Evolutionary conservation across 1,140 invertebrate species (phyloP).

Genomic region (Yoshiicerus persimilis): DNA sequence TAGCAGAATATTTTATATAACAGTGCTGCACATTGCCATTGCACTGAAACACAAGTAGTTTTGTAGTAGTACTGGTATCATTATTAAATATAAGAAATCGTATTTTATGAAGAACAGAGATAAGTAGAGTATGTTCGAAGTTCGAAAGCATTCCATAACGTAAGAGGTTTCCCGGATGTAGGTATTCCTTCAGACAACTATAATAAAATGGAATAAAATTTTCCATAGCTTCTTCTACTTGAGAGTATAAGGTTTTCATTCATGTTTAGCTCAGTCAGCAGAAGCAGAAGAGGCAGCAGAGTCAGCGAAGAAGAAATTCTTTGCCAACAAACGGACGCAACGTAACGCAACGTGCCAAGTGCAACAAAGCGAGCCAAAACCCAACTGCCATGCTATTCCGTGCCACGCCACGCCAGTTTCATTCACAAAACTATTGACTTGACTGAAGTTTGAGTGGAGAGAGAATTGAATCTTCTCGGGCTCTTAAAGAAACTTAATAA

Average conservation of each 20-base stretch:
- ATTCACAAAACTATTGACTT: constrained; percentile 18
- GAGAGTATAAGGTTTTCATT: neutral
- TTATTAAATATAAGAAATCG: neutral
- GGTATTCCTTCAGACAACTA: neutral
- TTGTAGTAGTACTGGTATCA: too few species aligned
- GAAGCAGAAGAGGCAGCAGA: neutral
- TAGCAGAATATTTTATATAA: too few species aligned
- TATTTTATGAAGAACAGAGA: neutral
- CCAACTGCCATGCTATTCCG: neutral
- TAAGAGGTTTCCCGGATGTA: constrained; percentile 12
- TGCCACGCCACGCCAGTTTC: neutral
- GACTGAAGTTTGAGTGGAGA: neutral
- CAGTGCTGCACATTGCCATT: too few species aligned
- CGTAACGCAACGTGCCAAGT: constrained; percentile 1
- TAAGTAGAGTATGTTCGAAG: too few species aligned
- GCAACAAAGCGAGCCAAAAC: constrained; percentile 8
- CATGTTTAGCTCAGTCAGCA: neutral
- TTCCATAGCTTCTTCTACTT: neutral
- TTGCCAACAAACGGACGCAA: neutral
- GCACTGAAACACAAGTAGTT: too few species aligned
- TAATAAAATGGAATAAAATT: neutral
- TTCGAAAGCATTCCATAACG: neutral
- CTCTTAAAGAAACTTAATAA: neutral
- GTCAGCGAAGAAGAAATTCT: neutral
- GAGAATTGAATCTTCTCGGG: neutral